Evolutionary conservation across 2,888 invertebrate genomes (phyloP), one percentile per base, ranked within the genome.

Genomic region (Blera fallax): DNA sequence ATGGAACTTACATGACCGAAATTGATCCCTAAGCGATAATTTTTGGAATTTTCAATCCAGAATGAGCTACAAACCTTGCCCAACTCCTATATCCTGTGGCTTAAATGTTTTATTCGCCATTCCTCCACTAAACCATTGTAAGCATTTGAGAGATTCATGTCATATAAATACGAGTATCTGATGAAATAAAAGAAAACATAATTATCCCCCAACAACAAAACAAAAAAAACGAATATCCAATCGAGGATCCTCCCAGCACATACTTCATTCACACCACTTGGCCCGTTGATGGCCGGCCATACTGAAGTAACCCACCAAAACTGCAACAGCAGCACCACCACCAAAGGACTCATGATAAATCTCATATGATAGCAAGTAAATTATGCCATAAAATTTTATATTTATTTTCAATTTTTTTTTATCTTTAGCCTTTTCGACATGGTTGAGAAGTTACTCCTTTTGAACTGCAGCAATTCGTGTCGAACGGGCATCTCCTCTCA

Each of bases 321-420:
- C 62, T n/a, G 56, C 76, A 82, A 27, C 67, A 18, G 56, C 76
- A 82, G 52, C 73, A 52, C 8, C 52, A 54, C 60, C 67, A 67
- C 60, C 74, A 40, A 48, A 27, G 76, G 48, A 81, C 60, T 52
- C 60, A 67, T 81, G 67, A 85, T 85, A 85, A 85, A 85, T 85
- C 65, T 72, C 72, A 10, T 65, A 65, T 72, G 76, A 85, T 85
- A 81, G 65, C 85, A 81, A 56, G 58, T 77, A 81, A 85, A 85
- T 85, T 85, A 85, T 85, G 81, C 85, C 85, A 85, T 85, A 85
- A 85, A 85, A 85, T 85, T 85, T 85, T 85, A 85, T 85, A 81
- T 85, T 85, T 85, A 85, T 85, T 85, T 81, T 85, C 85, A 81
- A 85, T 81, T 76, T 85, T 81, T 85, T 85, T 65, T 16, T n/a